A percentile compares a stretch with the other conserved stretches of the same genome.
These are phyloP conservation scores for Barnardius zonarius DNA, from an alignment of 2,113 vertebrate genomes.

Conservation along the genomic window DNA sequence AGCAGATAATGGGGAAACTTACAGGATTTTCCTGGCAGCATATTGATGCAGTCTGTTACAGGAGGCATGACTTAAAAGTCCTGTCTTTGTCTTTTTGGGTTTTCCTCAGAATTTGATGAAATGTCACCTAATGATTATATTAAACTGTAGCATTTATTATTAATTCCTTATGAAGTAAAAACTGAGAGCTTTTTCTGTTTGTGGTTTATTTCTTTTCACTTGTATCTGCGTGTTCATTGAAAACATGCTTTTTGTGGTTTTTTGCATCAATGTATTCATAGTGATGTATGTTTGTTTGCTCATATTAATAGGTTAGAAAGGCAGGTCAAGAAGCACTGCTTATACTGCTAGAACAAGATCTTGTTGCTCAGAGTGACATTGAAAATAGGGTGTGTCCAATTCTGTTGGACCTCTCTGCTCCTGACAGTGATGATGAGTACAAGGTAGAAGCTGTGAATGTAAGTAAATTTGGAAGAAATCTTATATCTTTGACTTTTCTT, in stretches of 20 bases:
- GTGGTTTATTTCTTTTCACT: background rate
- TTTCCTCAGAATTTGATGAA: background rate
- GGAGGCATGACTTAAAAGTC: background rate
- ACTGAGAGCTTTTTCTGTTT: background rate
- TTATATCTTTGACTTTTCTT: background rate
- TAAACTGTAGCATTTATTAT: background rate
- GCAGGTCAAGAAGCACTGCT: conserved; percentile 88
- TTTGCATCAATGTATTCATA: background rate
- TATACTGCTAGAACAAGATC: conserved; percentile 87
- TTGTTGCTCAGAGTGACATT: conserved; percentile 84
- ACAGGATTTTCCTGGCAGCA: background rate
- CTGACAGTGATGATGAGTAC: conserved; percentile 84
- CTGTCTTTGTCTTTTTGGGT: background rate
- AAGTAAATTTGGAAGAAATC: conserved; percentile 47
- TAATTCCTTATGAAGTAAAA: background rate
- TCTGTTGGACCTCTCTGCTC: conserved; percentile 84
- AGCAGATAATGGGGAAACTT: background rate
- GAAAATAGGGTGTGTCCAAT: conserved; percentile 88
- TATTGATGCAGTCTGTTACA: background rate
- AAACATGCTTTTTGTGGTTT: background rate
- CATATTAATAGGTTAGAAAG: conserved; percentile 83
- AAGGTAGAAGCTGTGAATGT: conserved; percentile 88
- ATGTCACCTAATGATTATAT: background rate
- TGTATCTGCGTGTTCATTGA: background rate
- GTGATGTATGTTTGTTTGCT: background rate